Conservation (phyloP, 2,888 invertebrate genomes). For the Plebejus melissa region DNA sequence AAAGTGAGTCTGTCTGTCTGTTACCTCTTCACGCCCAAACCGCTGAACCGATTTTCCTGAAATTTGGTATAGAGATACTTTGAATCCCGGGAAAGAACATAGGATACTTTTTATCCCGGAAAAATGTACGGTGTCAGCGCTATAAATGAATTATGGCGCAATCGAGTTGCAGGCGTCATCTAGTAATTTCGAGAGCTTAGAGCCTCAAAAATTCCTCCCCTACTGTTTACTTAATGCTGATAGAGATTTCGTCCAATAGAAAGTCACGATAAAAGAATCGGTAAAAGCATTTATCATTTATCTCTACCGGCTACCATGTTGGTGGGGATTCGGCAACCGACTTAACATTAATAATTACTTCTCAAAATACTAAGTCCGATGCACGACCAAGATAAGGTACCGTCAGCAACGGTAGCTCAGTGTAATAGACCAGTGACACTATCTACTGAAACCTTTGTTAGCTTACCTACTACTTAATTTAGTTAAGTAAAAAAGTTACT, state of each 20-base stretch:
- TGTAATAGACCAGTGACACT: neutral
- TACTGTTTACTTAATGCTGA: constrained; percentile 15
- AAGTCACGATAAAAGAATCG: constrained; percentile 61
- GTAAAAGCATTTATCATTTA: constrained; percentile 67
- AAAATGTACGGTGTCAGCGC: too few species aligned
- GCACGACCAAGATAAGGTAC: constrained; percentile 72
- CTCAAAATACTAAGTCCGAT: constrained; percentile 76
- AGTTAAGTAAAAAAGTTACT: neutral
- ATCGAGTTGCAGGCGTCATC: too few species aligned
- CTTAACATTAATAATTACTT: constrained; percentile 77
- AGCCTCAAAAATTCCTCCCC: neutral
- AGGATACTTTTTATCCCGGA: too few species aligned
- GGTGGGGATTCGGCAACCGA: constrained; percentile 66
- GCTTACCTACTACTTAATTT: neutral
- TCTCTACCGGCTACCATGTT: constrained; percentile 66
- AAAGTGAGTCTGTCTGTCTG: too few species aligned
- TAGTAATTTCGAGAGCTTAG: too few species aligned
- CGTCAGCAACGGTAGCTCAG: constrained; percentile 40
- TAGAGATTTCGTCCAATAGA: constrained; percentile 50
- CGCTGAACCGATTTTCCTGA: too few species aligned
- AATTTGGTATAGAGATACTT: too few species aligned
- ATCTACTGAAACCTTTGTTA: neutral
- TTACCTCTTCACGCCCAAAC: too few species aligned
- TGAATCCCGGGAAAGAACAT: too few species aligned
- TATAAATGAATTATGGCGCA: too few species aligned